A percentile compares a stretch with the other conserved stretches of the same genome.
Evolutionary conservation across 2,113 vertebrate genomes (phyloP).

Genomic region (Pholis gunnellus): DNA sequence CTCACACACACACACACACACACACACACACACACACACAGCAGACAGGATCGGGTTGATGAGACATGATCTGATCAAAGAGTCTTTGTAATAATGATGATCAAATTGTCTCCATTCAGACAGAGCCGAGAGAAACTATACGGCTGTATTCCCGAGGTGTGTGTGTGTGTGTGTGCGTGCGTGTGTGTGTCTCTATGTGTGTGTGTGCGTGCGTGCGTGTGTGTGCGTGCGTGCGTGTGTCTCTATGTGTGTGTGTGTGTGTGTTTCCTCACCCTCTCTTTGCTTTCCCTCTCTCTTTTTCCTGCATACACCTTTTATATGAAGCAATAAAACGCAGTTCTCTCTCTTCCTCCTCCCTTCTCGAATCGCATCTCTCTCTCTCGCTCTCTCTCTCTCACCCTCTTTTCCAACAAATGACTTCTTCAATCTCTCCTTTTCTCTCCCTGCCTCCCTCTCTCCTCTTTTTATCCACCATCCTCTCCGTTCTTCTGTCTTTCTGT

Average conservation of each 20-base stretch:
- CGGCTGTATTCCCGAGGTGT: constrained; percentile 40
- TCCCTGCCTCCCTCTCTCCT: neutral
- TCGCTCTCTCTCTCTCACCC: neutral
- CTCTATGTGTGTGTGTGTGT: too few species aligned
- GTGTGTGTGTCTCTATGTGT: constrained; percentile 26
- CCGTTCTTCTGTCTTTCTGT: neutral
- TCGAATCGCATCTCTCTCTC: neutral
- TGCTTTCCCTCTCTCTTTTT: constrained; percentile 11
- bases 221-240: constrained; percentile 14
- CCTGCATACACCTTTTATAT: constrained; percentile 43
- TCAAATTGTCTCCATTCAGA: constrained; percentile 69
- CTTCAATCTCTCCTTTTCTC: constrained; percentile 8
- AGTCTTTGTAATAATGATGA: constrained; percentile 75
- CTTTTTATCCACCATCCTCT: neutral
- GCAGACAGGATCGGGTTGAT: constrained; percentile 48
- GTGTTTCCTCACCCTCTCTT: neutral
- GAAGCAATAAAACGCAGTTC: constrained; percentile 36
- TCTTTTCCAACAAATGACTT: neutral
- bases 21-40: constrained; percentile 48
- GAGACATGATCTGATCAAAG: constrained; percentile 77
- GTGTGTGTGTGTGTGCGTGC: constrained; percentile 22
- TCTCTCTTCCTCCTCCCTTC: neutral
- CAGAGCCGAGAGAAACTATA: constrained; percentile 28
- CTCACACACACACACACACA: constrained; percentile 29
- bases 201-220: neutral